phyloP scores from a whole-genome alignment of 2,113 vertebrate species.

The Anolis carolinensis region DNA sequence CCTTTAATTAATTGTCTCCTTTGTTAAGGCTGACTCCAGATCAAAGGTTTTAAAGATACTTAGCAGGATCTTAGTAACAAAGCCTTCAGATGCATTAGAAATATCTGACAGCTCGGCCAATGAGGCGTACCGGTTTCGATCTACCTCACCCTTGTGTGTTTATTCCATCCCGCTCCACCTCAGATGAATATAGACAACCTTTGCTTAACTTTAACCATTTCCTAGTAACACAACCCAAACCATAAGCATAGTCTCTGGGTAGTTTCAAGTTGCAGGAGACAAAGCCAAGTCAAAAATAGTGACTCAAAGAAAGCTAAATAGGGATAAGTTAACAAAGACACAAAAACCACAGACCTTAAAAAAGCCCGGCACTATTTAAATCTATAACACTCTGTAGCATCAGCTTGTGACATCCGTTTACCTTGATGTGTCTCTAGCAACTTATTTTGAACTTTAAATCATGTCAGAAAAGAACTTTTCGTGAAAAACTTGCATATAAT shows the following conservation, averaged over 20 bases:
- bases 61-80: constrained; percentile 73
- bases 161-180: constrained; percentile 58
- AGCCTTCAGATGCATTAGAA: constrained; percentile 69
- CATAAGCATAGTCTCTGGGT: not conserved
- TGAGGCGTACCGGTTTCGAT: constrained; percentile 68
- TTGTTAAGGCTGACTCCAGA: constrained; percentile 76
- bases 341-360: not conserved
- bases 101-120: constrained; percentile 67
- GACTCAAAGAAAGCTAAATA: not conserved
- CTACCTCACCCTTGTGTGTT: constrained; percentile 61
- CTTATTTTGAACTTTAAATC: not conserved
- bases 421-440: not conserved
- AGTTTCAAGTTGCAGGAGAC: too few relatives aligned
- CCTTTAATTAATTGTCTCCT: constrained; percentile 81
- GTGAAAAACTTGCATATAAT: not conserved
- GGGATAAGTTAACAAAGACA: not conserved
- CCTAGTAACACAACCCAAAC: constrained; percentile 29
- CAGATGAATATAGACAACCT: constrained; percentile 55
- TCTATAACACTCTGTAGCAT: not conserved
- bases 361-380: not conserved
- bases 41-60: constrained; percentile 76
- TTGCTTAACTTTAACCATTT: constrained; percentile 53
- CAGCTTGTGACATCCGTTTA: not conserved
- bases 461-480: not conserved
- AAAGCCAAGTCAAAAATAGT: too few relatives aligned